A percentile compares a stretch with the other conserved stretches of the same genome.
Evolutionary conservation across 2,797 vertebrate genomes (phyloP).

Genomic region (Hemitrygon akajei): DNA sequence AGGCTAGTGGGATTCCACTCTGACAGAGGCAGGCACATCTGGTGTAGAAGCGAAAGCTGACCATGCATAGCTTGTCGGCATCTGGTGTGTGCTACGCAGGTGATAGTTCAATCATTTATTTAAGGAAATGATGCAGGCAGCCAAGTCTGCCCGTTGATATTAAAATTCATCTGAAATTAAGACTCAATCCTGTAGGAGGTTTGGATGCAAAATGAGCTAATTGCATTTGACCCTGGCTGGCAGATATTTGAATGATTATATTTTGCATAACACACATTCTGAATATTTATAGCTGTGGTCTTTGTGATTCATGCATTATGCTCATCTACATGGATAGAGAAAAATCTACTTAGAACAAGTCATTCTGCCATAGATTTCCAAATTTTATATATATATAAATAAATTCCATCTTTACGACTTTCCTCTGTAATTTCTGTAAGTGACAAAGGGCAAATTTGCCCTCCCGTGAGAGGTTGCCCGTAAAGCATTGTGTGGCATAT

Average conservation of each 20-base stretch:
- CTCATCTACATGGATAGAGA: not conserved
- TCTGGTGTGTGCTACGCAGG: slow-evolving; percentile 13
- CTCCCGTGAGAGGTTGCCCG: not conserved
- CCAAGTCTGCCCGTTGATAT: not conserved
- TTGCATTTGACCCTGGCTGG: not conserved
- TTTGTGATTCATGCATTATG: not conserved
- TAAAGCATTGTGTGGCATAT: not conserved
- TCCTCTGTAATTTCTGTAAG: not conserved
- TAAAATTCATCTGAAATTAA: not conserved
- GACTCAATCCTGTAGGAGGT: not conserved
- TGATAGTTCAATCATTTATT: not conserved
- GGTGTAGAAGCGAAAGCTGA: not conserved
- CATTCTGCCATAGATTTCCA: not conserved
- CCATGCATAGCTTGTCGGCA: slow-evolving; percentile 6
- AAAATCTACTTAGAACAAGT: not conserved
- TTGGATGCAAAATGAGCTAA: not conserved
- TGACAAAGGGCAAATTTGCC: not conserved
- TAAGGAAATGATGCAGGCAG: not conserved
- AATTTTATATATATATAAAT: too few species aligned
- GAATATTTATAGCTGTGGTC: not conserved
- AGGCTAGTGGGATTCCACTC: slow-evolving; percentile 12
- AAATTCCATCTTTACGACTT: not conserved
- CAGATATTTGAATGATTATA: not conserved
- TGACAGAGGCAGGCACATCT: not conserved
- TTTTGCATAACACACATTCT: not conserved